A percentile compares a stretch with the other conserved stretches of the same genome.
Conservation (phyloP, 2,797 vertebrate species). For the Channallabes apus region DNA sequence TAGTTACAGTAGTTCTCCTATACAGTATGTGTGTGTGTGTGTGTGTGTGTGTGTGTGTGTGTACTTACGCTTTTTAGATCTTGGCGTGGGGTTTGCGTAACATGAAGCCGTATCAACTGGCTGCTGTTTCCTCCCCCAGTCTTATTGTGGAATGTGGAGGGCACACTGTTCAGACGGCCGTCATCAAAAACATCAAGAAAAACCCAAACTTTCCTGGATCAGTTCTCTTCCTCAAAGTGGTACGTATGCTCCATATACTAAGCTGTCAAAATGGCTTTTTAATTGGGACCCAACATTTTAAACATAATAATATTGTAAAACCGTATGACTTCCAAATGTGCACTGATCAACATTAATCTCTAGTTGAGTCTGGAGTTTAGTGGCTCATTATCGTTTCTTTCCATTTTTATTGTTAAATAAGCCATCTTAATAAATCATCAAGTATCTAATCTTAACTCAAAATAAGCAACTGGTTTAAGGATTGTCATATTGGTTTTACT, state of each 20-base stretch:
- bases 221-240: slow-evolving; percentile 96
- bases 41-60: slow-evolving; percentile 18
- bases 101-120: slow-evolving; percentile 95
- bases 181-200: slow-evolving; percentile 96
- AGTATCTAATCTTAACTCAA: not conserved
- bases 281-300: not conserved
- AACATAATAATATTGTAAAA: not conserved
- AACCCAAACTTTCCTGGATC: slow-evolving; percentile 94
- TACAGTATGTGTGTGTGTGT: not conserved
- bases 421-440: too few relatives aligned
- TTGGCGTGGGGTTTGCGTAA: slow-evolving; percentile 95
- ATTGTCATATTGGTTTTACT: not conserved
- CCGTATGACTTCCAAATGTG: not conserved
- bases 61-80: slow-evolving; percentile 74
- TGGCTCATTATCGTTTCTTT: not conserved
- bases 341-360: not conserved
- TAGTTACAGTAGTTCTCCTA: slow-evolving; percentile 24
- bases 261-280: not conserved
- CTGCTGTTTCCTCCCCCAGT: slow-evolving; percentile 86
- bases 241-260: slow-evolving; percentile 64
- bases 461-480: not conserved
- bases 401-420: not conserved
- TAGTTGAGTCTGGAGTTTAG: not conserved
- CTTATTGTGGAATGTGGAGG: slow-evolving; percentile 95
- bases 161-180: slow-evolving; percentile 83